Conservation (phyloP, 2,113 vertebrate genomes). For the Pomatostomus ruficeps region DNA sequence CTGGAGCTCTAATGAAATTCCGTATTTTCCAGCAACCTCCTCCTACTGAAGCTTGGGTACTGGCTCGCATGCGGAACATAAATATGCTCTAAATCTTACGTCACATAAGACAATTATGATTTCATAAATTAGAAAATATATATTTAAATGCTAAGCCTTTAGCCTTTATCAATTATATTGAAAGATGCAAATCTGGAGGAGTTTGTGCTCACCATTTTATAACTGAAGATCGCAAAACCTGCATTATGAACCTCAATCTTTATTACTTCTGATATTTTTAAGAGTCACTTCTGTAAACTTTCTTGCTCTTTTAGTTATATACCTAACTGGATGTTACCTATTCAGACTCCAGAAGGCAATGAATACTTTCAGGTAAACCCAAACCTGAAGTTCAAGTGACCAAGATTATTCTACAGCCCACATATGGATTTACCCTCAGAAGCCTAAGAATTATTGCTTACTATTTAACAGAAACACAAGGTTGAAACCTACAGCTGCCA, state of each 20-base stretch:
- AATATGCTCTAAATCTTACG: not conserved
- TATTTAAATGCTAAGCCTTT: not conserved
- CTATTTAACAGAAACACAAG: not conserved
- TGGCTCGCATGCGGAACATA: not conserved
- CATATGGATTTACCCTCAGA: not conserved
- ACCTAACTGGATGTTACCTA: not conserved
- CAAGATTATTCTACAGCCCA: not conserved
- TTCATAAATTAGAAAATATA: not conserved
- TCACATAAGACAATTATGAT: not conserved
- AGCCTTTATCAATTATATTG: not conserved
- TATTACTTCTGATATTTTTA: not conserved
- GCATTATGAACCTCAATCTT: not conserved
- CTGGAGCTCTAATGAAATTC: not conserved
- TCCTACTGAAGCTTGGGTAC: not conserved
- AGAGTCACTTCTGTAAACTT: not conserved
- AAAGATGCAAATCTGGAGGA: not conserved
- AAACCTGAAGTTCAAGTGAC: not conserved
- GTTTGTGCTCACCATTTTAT: not conserved
- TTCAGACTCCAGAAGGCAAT: not conserved
- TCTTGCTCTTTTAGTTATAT: not conserved
- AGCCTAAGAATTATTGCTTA: not conserved
- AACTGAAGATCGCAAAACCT: not conserved
- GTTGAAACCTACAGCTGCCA: not conserved
- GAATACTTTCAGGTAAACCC: not conserved
- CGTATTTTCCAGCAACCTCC: not conserved